A percentile compares a stretch with the other conserved stretches of the same genome.
These are phyloP conservation scores for Tetragonisca angustula DNA, from an alignment of 2,888 invertebrate species.

Conservation along the genomic window DNA sequence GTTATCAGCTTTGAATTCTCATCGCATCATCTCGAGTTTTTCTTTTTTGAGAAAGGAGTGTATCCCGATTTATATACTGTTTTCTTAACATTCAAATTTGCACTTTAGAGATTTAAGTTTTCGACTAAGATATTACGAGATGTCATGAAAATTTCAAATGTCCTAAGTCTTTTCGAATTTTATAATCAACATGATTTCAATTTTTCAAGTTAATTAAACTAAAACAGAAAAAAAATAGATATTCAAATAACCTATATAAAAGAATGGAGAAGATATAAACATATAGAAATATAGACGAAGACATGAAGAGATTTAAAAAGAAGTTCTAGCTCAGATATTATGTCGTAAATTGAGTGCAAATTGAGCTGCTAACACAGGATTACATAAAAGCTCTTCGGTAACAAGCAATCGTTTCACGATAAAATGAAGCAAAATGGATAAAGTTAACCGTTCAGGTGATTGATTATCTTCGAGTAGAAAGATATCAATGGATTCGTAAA, in stretches of 20 bases:
- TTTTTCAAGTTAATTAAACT: not conserved
- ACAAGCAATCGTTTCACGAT: slow-evolving; percentile 2
- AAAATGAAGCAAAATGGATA: not conserved
- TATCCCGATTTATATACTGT: not conserved
- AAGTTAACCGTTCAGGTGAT: slow-evolving; percentile 15
- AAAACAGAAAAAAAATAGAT: no score
- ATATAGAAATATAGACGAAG: not conserved
- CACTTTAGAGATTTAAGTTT: no score
- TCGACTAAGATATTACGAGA: no score
- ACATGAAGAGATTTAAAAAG: not conserved
- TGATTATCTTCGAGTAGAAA: slow-evolving; percentile 22
- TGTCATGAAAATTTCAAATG: no score
- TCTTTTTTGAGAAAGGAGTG: not conserved
- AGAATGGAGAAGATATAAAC: not conserved
- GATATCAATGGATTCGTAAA: slow-evolving; percentile 42
- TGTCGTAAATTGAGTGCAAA: not conserved
- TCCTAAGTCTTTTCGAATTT: no score
- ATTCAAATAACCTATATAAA: not conserved
- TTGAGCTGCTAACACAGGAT: not conserved
- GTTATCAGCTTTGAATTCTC: not conserved
- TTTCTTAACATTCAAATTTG: not conserved
- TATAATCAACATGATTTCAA: not conserved
- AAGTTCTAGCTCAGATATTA: not conserved
- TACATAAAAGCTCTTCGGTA: not conserved
- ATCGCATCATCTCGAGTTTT: not conserved